These are phyloP conservation scores for Tupaia chinensis DNA, from an alignment of 2,113 vertebrate species.

Conservation along the genomic window DNA sequence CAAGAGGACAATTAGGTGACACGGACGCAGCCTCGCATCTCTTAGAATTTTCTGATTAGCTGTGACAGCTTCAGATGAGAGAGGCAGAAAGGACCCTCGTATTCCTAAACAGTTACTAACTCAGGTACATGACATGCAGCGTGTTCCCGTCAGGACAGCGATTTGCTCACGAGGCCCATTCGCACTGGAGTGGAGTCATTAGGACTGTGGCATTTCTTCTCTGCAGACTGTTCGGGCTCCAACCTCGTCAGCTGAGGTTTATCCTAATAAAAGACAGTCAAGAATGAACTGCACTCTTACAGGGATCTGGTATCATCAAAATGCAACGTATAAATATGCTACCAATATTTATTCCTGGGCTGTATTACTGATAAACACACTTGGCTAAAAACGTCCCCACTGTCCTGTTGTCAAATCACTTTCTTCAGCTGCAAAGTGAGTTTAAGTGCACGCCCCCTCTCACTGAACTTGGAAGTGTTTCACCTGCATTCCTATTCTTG, in stretches of 20 bases:
- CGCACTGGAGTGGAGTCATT: background rate
- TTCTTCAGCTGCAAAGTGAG: background rate
- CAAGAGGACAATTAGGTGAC: conserved; percentile 39
- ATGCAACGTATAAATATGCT: background rate
- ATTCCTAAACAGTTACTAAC: conserved; percentile 39
- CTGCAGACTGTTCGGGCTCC: background rate
- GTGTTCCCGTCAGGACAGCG: accelerated
- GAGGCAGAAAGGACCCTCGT: background rate
- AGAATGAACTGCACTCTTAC: background rate
- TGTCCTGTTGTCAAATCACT: background rate
- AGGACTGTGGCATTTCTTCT: background rate
- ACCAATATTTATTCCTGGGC: background rate
- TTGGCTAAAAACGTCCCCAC: background rate
- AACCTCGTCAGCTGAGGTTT: accelerated
- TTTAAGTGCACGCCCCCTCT: background rate
- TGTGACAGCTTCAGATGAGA: conserved; percentile 60
- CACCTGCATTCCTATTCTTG: background rate
- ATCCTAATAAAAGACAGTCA: background rate
- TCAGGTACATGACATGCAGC: background rate
- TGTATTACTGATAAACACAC: conserved; percentile 31
- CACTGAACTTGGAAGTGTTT: background rate
- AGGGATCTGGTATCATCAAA: background rate
- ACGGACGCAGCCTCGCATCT: background rate
- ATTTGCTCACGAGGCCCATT: background rate
- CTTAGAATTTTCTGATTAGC: conserved; percentile 50